Evolutionary conservation across 2,888 invertebrate genomes (phyloP).

Genomic region (Coecobrya sp.): DNA sequence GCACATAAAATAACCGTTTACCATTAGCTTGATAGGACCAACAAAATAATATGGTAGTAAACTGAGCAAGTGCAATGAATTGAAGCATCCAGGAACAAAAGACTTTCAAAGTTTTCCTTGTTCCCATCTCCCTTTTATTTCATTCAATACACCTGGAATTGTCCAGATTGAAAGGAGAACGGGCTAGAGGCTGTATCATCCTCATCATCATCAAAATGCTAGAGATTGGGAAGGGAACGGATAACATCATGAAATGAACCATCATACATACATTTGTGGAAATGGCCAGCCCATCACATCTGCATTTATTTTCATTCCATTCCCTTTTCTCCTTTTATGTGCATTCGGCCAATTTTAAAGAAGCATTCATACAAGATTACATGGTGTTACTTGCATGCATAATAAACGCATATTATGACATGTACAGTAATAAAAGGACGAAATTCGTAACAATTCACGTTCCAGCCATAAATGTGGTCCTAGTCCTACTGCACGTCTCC

Average conservation of each 20-base stretch:
- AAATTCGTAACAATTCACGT: background rate
- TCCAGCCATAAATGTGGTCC: background rate
- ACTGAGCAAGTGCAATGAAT: background rate
- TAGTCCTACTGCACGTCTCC: background rate
- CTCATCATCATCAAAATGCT: background rate
- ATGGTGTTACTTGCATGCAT: background rate
- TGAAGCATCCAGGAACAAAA: too few relatives aligned
- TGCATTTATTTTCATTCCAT: constrained; percentile 28
- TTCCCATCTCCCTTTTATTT: background rate
- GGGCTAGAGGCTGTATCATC: constrained; percentile 12
- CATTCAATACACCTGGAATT: background rate
- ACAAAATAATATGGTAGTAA: background rate
- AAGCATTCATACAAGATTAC: background rate
- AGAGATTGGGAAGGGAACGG: background rate
- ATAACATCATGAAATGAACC: background rate
- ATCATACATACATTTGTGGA: constrained; percentile 13
- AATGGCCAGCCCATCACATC: constrained; percentile 20
- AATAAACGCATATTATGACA: background rate
- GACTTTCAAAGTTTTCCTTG: background rate
- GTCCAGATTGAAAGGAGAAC: background rate
- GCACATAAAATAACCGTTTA: constrained; percentile 21
- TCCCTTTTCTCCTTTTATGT: background rate
- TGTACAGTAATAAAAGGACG: background rate
- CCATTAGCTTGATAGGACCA: background rate
- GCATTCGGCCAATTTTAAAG: background rate